A percentile compares a stretch with the other conserved stretches of the same genome.
These are phyloP conservation scores for Lepidiolamprologus cunningtoni DNA, from an alignment of 2,113 vertebrate genomes.

Conservation along the genomic window DNA sequence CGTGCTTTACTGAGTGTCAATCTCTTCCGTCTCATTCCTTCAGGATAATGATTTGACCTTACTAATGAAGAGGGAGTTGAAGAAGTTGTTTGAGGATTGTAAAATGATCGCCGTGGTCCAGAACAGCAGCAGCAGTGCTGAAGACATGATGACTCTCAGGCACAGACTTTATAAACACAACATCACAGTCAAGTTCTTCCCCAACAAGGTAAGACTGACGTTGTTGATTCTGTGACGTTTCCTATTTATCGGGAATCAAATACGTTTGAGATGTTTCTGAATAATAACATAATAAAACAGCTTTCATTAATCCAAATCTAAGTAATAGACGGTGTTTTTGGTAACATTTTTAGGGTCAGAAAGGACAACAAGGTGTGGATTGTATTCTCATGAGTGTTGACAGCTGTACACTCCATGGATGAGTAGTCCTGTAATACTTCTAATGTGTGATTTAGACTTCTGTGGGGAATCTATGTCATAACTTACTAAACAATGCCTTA, in stretches of 20 bases:
- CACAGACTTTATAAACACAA: constrained; percentile 74
- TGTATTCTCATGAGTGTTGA: accelerated
- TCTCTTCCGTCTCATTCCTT: neutral
- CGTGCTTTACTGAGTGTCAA: neutral
- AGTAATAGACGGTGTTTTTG: neutral
- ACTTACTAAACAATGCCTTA: neutral
- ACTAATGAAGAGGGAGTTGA: constrained; percentile 66
- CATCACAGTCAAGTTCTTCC: constrained; percentile 76
- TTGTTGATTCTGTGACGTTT: accelerated
- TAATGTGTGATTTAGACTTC: neutral
- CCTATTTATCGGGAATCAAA: neutral
- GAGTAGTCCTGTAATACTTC: neutral
- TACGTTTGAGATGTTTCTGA: neutral
- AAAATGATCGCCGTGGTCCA: constrained; percentile 86
- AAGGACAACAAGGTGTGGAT: neutral
- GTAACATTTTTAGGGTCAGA: neutral
- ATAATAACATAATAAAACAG: neutral
- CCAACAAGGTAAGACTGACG: constrained; percentile 72
- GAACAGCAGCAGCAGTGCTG: constrained; percentile 62
- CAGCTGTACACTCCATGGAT: neutral
- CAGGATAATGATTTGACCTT: constrained; percentile 68
- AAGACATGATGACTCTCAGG: constrained; percentile 73
- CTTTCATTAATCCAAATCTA: neutral
- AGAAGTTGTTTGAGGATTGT: constrained; percentile 64
- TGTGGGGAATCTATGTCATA: neutral